phyloP scores from a whole-genome alignment of 2,113 vertebrate genomes.

The Pseudorasbora parva region DNA sequence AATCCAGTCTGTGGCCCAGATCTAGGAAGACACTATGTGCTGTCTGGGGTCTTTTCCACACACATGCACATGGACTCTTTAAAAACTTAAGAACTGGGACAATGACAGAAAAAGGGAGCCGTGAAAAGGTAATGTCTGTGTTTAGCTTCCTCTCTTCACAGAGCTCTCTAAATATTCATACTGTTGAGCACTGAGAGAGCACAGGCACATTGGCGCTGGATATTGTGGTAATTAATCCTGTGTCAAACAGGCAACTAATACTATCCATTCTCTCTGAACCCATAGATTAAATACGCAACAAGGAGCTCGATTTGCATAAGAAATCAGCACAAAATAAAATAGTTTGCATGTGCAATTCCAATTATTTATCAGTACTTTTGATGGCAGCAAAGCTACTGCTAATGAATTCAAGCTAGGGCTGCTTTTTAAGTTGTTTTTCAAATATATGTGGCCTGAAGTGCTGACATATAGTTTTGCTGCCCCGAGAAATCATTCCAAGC shows the following conservation, averaged over 20 bases:
- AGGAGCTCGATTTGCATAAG: background rate
- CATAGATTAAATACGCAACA: slow-evolving; percentile 12
- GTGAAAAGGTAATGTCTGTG: background rate
- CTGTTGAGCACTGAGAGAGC: background rate
- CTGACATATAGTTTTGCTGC: background rate
- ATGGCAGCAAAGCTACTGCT: background rate
- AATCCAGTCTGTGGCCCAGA: no score
- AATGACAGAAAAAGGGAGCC: background rate
- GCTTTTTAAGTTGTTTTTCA: background rate
- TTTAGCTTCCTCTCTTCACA: background rate
- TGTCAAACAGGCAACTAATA: slow-evolving; percentile 67
- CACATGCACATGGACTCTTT: no score
- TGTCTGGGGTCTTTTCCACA: no score
- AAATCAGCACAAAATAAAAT: background rate
- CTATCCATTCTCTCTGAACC: slow-evolving; percentile 57
- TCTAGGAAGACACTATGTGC: no score
- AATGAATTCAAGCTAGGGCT: slow-evolving; percentile 1
- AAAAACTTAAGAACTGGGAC: background rate
- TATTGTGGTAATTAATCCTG: slow-evolving; percentile 72
- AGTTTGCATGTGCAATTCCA: slow-evolving; percentile 1
- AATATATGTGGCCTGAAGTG: background rate
- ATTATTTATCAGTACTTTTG: background rate
- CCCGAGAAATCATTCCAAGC: background rate
- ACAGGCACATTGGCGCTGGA: slow-evolving; percentile 64
- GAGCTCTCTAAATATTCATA: slow-evolving; percentile 13